These are phyloP conservation scores for Syngnathus acus DNA, from an alignment of 2,797 vertebrate genomes.

Conservation along the genomic window DNA sequence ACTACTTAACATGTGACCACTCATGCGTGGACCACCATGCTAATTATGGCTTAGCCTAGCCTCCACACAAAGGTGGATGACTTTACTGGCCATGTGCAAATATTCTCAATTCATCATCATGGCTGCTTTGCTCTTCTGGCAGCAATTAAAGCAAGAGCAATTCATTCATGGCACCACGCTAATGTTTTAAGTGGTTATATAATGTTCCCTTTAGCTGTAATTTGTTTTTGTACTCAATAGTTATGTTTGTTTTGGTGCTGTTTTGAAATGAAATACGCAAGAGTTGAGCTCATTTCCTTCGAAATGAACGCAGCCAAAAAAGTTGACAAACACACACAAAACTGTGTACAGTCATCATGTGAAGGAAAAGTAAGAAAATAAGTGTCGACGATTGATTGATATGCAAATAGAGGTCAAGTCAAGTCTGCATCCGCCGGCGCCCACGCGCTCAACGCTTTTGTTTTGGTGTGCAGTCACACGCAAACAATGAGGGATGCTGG, in stretches of 20 bases:
- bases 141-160: constrained; percentile 12
- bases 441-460: constrained; percentile 68
- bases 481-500: constrained; percentile 64
- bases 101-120: constrained; percentile 32
- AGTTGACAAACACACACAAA: constrained; percentile 9
- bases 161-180: background rate
- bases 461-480: constrained; percentile 73
- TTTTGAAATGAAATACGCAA: background rate
- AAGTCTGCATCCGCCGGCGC: constrained; percentile 55
- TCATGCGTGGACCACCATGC: constrained; percentile 50
- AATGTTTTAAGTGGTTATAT: background rate
- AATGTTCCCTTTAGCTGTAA: background rate
- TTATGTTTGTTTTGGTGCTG: background rate
- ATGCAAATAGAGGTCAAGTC: constrained; percentile 51
- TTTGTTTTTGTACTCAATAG: constrained; percentile 1
- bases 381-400: constrained; percentile 41
- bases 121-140: constrained; percentile 12
- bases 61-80: constrained; percentile 20
- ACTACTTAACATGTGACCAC: constrained; percentile 45
- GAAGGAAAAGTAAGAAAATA: constrained; percentile 32
- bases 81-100: constrained; percentile 45
- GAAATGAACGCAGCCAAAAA: constrained; percentile 7
- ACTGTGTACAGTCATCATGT: constrained; percentile 44
- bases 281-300: background rate
- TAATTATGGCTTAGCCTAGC: constrained; percentile 41